Evolutionary conservation across 1,140 invertebrate species (phyloP), one percentile per base, ranked within the genome.

Genomic region (Calosoma granatense): DNA sequence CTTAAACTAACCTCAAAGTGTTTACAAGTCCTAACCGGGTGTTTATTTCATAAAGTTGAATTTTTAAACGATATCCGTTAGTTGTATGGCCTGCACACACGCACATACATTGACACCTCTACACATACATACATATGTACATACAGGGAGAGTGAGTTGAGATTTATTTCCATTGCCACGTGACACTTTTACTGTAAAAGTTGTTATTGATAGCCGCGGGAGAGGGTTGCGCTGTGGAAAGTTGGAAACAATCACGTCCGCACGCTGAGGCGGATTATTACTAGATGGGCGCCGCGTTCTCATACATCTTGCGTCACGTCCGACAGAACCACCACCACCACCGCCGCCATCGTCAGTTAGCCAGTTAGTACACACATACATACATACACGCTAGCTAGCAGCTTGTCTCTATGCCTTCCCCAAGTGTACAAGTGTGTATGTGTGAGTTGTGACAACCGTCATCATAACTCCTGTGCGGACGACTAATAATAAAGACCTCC

Each of bases 401-500:
- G 55, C 26, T n/a, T n/a, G n/a, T n/a, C n/a, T n/a, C n/a, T n/a
- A n/a, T n/a, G n/a, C n/a, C n/a, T n/a, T n/a, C n/a, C n/a, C n/a
- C n/a, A n/a, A n/a, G n/a, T n/a, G 20, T 51, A 17, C 17, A 9
- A 9, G 47, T 51, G 20, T 51, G 47, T 51, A 9, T 20, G 47
- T 20, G n/a, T 20, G 47, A 6, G 20, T 52, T 21, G 14, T 21
- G 60, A 58, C 62, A 59, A 60, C 54, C 61, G 59, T 62, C 63
- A 62, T 59, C 63, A 61, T 64, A 64, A 64, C 61, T 64, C 58
- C n/a, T 57, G 23, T 43, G 53, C 22, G 21, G 53, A 53, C 56
- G 53, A 63, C 64, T 67, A 68, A 67, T 68, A 68, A 68, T 68
- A 67, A 66, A 67, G 65, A 67, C 63, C 60, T 67, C 63, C 53